These are phyloP conservation scores for Tyrannus savana DNA, from an alignment of 2,113 vertebrate genomes.

Conservation along the genomic window DNA sequence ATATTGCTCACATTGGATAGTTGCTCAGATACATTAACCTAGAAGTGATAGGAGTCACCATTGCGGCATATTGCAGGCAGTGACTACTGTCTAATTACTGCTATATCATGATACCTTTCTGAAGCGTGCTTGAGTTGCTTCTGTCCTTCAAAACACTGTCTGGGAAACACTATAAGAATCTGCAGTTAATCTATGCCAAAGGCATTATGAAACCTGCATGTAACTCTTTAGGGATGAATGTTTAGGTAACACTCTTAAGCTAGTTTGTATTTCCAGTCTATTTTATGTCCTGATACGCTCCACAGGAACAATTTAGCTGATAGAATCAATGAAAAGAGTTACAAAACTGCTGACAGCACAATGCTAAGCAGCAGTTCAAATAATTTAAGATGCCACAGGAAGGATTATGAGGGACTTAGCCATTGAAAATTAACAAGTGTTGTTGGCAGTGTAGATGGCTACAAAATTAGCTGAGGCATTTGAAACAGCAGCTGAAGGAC, in stretches of 20 bases:
- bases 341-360: slow-evolving; percentile 61
- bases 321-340: slow-evolving; percentile 58
- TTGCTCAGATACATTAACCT: not conserved
- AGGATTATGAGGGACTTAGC: slow-evolving; percentile 60
- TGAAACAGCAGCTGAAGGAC: slow-evolving; percentile 63
- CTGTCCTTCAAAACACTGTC: slow-evolving; percentile 2
- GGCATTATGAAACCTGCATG: not conserved
- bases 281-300: slow-evolving; percentile 16
- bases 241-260: slow-evolving; percentile 18
- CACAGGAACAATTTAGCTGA: slow-evolving; percentile 55
- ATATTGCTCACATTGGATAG: not conserved
- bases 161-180: not conserved
- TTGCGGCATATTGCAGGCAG: not conserved
- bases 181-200: not conserved
- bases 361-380: slow-evolving; percentile 63
- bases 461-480: slow-evolving; percentile 55
- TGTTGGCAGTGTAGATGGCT: slow-evolving; percentile 19
- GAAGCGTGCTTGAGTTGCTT: not conserved
- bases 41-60: not conserved
- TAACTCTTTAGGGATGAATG: not conserved
- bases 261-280: slow-evolving; percentile 10
- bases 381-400: slow-evolving; percentile 53
- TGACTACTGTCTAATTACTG: not conserved
- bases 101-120: not conserved
- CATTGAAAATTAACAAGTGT: slow-evolving; percentile 40